Evolutionary conservation across 2,888 invertebrate species (phyloP), one percentile per base, ranked within the genome.

Genomic region (Leptopilina syphax): DNA sequence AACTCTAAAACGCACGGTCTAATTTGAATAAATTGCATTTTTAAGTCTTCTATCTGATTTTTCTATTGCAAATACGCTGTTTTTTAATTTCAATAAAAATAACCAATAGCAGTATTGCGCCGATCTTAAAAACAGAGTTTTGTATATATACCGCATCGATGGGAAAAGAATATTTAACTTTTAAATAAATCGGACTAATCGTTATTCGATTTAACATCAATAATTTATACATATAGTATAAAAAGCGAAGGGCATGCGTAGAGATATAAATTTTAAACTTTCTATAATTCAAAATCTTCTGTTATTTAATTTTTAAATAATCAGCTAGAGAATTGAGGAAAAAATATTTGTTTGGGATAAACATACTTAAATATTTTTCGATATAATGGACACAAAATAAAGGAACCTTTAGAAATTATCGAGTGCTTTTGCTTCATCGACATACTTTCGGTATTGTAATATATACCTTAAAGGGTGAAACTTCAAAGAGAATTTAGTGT

Each of bases 21-120:
- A 67, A 79, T 80, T 81, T 83, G 78, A 80, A 76, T 81, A 80
- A 79, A 76, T 10, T 73, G 44, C 27, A 73, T 73, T 67, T 81
- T 78, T 76, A 79, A 81, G 54, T 70, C 57, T 13, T 67, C 27
- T 12, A 79, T 73, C 18, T 18, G 18, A 18, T 18, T 18, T 18
- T 18, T 18, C 18, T 18, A 50, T 63, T 34, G 34, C 12, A 54
- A 44, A 44, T 8, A 44, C 6, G 41, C 65, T 41, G 13, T 27
- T 65, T 18, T 18, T 18, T 8, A 54, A 50, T 77, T 50, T 65
- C 13, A 24, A 65, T 47, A 27, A 65, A 65, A 65, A 65, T 77
- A 50, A 65, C 50, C 50, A 65, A 65, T 77, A 77, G 65, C 47
- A 77, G 54, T 77, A 65, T 77, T 65, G 54, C 65, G 77, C 73